Percentiles rank a stretch among this genome's conserved stretches.
Evolutionary conservation across 2,888 invertebrate species (phyloP).

Genomic region (Cylloceria caligata): DNA sequence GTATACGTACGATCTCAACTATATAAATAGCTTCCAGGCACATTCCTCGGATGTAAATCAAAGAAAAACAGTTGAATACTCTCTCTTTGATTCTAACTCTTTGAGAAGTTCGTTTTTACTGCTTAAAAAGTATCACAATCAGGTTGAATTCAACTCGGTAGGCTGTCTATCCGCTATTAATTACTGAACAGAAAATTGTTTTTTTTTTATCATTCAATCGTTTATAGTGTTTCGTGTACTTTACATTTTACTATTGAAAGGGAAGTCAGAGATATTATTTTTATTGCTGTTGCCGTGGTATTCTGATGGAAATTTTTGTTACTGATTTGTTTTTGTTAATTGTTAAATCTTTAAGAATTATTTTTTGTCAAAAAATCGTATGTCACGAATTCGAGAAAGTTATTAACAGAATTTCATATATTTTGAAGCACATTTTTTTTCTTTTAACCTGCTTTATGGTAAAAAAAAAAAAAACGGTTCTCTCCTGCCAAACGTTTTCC

Average conservation of each 20-base stretch:
- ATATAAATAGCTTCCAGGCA: not conserved
- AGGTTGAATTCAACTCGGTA: not conserved
- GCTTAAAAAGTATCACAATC: not conserved
- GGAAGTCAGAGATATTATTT: slow-evolving; percentile 1
- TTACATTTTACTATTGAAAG: not conserved
- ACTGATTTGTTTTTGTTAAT: not conserved
- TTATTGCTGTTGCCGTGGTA: not conserved
- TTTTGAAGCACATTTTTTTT: not conserved
- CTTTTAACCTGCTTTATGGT: not conserved
- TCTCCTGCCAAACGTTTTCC: not conserved
- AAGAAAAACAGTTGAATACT: not conserved
- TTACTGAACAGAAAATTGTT: not conserved
- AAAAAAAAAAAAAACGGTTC: not conserved
- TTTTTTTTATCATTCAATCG: slow-evolving; percentile 1
- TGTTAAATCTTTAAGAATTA: not conserved
- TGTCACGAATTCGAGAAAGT: not conserved
- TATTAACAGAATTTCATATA: too few species aligned
- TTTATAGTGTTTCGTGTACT: not conserved
- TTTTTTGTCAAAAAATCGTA: not conserved
- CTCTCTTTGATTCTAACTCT: not conserved
- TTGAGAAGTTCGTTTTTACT: not conserved
- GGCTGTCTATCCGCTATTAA: not conserved
- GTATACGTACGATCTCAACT: not conserved
- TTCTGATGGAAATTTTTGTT: not conserved
- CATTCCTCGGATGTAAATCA: not conserved